Evolutionary conservation across 2,113 vertebrate genomes (phyloP).

Genomic region (Hypocryptadius cinnamomeus): DNA sequence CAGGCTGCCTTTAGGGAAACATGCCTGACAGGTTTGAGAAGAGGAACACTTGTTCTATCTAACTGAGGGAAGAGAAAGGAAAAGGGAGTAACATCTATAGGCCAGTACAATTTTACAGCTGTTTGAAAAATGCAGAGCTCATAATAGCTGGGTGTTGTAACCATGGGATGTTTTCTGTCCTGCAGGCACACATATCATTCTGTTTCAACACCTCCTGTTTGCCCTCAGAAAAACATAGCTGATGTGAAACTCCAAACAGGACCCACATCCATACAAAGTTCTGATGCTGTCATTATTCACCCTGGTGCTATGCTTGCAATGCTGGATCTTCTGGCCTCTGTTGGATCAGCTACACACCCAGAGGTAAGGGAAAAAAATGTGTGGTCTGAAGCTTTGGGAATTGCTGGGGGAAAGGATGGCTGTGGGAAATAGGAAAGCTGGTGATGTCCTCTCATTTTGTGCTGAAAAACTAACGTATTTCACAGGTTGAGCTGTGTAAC

Average conservation of each 20-base stretch:
- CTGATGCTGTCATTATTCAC: conserved; percentile 90
- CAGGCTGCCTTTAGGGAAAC: neutral
- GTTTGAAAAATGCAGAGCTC: neutral
- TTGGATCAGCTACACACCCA: conserved; percentile 86
- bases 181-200: conserved; percentile 86
- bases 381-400: neutral
- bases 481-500: neutral
- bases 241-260: conserved; percentile 83
- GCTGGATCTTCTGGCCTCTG: conserved; percentile 91
- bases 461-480: neutral
- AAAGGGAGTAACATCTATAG: neutral
- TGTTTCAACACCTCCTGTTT: conserved; percentile 77
- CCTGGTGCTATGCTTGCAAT: conserved; percentile 91
- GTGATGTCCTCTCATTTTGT: neutral
- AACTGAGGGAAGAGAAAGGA: neutral
- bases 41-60: neutral
- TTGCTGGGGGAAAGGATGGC: neutral
- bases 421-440: neutral
- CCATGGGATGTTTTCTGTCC: neutral
- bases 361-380: conserved; percentile 74
- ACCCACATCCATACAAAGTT: conserved; percentile 66
- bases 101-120: neutral
- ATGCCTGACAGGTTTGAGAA: neutral
- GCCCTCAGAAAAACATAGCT: conserved; percentile 75
- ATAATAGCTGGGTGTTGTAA: neutral